phyloP scores from a whole-genome alignment of 2,888 invertebrate genomes.

The Ectemnius continuus region DNA sequence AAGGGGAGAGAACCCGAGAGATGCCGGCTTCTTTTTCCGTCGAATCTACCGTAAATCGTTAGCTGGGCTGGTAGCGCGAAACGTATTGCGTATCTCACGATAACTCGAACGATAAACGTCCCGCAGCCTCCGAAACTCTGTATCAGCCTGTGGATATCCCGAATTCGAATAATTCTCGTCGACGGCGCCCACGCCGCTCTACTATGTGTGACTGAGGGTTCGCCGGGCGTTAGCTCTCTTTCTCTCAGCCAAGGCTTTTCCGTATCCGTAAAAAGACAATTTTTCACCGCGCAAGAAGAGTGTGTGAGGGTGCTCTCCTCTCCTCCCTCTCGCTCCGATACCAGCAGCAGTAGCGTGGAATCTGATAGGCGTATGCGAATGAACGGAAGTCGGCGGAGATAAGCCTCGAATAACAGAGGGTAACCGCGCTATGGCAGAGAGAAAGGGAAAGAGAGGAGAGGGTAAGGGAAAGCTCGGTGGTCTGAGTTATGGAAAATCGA shows the following conservation, averaged over 20 bases:
- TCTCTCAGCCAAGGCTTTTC: slow-evolving; percentile 9
- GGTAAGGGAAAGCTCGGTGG: slow-evolving; percentile 1
- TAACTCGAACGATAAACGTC: slow-evolving; percentile 20
- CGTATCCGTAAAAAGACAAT: slow-evolving; percentile 24
- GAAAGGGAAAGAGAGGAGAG: not conserved
- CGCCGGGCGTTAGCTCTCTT: not conserved
- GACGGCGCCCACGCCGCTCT: too few relatives aligned
- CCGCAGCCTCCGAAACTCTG: slow-evolving; percentile 2
- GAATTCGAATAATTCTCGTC: slow-evolving; percentile 23
- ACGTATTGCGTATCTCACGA: too few relatives aligned
- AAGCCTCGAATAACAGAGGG: slow-evolving; percentile 49
- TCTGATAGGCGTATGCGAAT: slow-evolving; percentile 40
- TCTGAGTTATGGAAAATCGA: slow-evolving; percentile 59
- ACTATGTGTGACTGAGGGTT: too few relatives aligned
- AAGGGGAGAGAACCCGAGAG: too few relatives aligned
- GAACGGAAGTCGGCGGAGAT: slow-evolving; percentile 54
- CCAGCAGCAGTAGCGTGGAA: slow-evolving; percentile 26
- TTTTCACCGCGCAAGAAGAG: slow-evolving; percentile 29
- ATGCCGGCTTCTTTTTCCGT: too few relatives aligned
- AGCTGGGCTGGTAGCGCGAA: too few relatives aligned
- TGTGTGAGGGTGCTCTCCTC: slow-evolving; percentile 12
- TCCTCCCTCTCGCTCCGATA: not conserved
- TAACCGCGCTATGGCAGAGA: slow-evolving; percentile 38
- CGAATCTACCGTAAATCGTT: too few relatives aligned
- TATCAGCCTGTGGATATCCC: slow-evolving; percentile 1